Percentiles rank a stretch among this genome's conserved stretches.
Evolutionary conservation across 2,113 vertebrate genomes (phyloP).

Genomic region (Archocentrus centrarchus): DNA sequence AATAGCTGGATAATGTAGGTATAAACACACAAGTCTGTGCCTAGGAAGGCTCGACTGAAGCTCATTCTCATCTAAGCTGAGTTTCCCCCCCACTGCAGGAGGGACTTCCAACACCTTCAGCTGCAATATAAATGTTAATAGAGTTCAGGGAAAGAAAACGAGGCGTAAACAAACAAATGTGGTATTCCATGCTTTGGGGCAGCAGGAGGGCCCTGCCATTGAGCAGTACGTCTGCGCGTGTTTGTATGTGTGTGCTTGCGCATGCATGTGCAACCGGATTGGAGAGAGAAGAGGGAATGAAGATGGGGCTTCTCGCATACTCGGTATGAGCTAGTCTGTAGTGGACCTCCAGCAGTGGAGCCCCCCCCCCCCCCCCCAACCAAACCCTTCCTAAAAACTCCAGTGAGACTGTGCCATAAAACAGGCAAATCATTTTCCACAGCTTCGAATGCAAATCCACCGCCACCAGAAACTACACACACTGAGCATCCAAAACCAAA

Average conservation of each 20-base stretch:
- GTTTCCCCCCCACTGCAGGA: conserved; percentile 71
- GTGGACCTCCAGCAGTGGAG: conserved; percentile 64
- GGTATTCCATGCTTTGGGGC: conserved; percentile 77
- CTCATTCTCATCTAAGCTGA: conserved; percentile 78
- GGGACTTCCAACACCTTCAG: conserved; percentile 81
- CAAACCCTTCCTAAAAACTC: conserved; percentile 30
- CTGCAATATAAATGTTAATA: conserved; percentile 87
- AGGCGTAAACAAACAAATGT: conserved; percentile 83
- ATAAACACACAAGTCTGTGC: conserved; percentile 77
- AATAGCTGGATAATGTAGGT: conserved; percentile 75
- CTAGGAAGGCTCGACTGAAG: conserved; percentile 72
- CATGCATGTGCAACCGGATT: conserved; percentile 47
- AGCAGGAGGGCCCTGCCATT: conserved; percentile 73
- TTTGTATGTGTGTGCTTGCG: conserved; percentile 41
- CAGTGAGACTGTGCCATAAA: conserved; percentile 40
- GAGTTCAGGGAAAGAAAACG: conserved; percentile 82
- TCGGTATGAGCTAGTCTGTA: conserved; percentile 47
- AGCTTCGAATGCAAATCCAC: conserved; percentile 50
- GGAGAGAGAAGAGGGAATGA: conserved; percentile 46
- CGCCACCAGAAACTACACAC: conserved; percentile 29
- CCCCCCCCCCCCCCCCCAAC: neutral
- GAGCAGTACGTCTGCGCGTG: conserved; percentile 38
- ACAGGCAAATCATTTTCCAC: conserved; percentile 56
- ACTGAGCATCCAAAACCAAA: conserved; percentile 23
- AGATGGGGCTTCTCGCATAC: conserved; percentile 56